Evolutionary conservation across 2,113 vertebrate genomes (phyloP).

Genomic region (Bambusicola thoracicus): DNA sequence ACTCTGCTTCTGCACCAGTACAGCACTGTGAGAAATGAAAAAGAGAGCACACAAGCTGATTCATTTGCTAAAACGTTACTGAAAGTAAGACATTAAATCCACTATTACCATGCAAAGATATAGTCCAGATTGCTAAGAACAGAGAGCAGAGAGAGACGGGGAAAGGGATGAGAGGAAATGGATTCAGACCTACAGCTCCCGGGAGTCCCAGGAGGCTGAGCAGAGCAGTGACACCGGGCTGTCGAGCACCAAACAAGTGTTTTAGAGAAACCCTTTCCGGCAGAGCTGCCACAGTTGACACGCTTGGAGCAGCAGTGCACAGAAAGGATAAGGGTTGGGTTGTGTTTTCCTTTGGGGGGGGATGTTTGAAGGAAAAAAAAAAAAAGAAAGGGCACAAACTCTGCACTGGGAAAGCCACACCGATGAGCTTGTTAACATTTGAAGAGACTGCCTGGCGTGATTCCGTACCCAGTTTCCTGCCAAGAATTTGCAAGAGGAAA

Average conservation of each 20-base stretch:
- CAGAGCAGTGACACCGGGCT: neutral
- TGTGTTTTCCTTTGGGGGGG: neutral
- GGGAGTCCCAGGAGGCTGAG: neutral
- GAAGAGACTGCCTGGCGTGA: constrained; percentile 74
- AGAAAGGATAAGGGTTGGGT: neutral
- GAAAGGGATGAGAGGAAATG: neutral
- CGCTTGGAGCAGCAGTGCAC: neutral
- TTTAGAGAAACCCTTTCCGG: constrained; percentile 18
- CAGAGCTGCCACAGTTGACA: constrained; percentile 20
- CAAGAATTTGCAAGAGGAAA: constrained; percentile 76
- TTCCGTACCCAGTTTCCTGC: constrained; percentile 63
- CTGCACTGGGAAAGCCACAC: constrained; percentile 70
- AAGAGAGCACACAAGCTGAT: neutral
- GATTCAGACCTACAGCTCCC: neutral
- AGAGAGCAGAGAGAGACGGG: neutral
- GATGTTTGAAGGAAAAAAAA: neutral
- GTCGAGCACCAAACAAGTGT: neutral
- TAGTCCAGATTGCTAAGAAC: neutral
- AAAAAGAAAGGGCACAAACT: constrained; percentile 24
- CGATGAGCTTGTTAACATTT: constrained; percentile 79
- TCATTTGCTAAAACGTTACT: constrained; percentile 35
- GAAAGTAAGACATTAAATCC: constrained; percentile 15
- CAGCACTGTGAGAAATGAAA: neutral
- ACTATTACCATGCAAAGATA: neutral
- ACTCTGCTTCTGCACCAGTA: neutral